Percentiles rank a stretch among this genome's conserved stretches.
phyloP scores from a whole-genome alignment of 2,113 vertebrate genomes.

The Ptilorrhoa leucosticta region DNA sequence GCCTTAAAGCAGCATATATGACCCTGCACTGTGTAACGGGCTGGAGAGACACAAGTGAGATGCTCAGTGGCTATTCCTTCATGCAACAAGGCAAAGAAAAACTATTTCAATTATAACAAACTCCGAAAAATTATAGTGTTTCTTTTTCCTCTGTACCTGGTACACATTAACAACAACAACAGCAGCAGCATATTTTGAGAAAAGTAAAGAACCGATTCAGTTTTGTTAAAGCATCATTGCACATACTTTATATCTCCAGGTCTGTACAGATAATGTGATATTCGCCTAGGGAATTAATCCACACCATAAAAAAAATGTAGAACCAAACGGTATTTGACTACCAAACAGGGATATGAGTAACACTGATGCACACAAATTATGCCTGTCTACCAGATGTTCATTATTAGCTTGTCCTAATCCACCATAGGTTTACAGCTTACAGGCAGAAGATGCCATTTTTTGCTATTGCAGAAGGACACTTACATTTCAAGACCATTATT shows the following conservation, averaged over 20 bases:
- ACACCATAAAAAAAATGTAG: not conserved
- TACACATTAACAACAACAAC: not conserved
- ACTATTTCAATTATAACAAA: not conserved
- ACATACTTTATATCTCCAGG: not conserved
- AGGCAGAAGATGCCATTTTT: not conserved
- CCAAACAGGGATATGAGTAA: not conserved
- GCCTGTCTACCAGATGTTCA: not conserved
- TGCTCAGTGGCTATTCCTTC: not conserved
- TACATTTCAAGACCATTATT: not conserved
- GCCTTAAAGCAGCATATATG: not conserved
- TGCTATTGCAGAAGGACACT: not conserved
- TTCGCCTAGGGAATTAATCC: not conserved
- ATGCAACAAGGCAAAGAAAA: not conserved
- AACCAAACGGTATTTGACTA: not conserved
- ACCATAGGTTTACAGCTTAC: not conserved
- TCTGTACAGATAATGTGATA: not conserved
- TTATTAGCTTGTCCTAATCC: not conserved
- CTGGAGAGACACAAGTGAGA: not conserved
- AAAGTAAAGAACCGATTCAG: not conserved
- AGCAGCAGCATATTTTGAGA: not conserved
- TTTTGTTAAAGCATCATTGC: not conserved
- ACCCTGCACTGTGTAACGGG: not conserved
- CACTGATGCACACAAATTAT: not conserved
- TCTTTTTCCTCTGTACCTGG: not conserved
- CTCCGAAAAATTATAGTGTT: not conserved